Evolutionary conservation across 2,113 vertebrate genomes (phyloP), one percentile per base, ranked within the genome.

Genomic region (Tursiops truncatus): DNA sequence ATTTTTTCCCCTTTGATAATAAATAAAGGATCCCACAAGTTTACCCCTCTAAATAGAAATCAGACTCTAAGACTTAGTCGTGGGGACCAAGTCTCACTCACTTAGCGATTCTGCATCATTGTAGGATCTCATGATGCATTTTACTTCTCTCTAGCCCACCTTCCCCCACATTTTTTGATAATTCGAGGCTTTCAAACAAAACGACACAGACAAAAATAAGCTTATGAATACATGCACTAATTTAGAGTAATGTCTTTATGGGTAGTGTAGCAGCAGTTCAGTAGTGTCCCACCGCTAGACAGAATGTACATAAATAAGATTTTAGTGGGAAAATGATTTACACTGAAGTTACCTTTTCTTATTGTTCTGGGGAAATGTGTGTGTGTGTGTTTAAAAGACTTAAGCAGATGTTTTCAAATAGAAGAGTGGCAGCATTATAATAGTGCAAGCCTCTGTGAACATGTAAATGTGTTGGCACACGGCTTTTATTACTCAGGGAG

Each of bases 401-500:
- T 33, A 62, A 56, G 18, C 41, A 89, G 68, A 58, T 70, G 53
- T 94, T 97, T 89, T 95, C n/a, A 28, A 94, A 9, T 73, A 77
- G n/a, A 92, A 5, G 71, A 14, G 38, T 77, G 60, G 12, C 28
- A 74, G 71, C 50, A 13, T 0, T 0, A 2, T 77, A 96, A 95
- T 65, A 60, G 47, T 62, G 56, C 26, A 9, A 84, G 71, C 2
- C 96, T 96, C 63, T 63, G n/a, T 87, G 93, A 95, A 67, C 36
- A 76, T 89, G 91, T 80, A 33, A 87, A 89, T 96, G 38, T 82
- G 56, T 68, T 83, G 79, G 92, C 74, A 91, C 31, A 50, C 70
- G 93, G 41, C 31, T 98, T 96, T 96, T 60, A 86, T 90, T 94
- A 91, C 18, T 41, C 15, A 80, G 86, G 90, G n/a, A 97, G 81